phyloP scores from a whole-genome alignment of 2,797 vertebrate species.

The Gobionotothen gibberifrons region DNA sequence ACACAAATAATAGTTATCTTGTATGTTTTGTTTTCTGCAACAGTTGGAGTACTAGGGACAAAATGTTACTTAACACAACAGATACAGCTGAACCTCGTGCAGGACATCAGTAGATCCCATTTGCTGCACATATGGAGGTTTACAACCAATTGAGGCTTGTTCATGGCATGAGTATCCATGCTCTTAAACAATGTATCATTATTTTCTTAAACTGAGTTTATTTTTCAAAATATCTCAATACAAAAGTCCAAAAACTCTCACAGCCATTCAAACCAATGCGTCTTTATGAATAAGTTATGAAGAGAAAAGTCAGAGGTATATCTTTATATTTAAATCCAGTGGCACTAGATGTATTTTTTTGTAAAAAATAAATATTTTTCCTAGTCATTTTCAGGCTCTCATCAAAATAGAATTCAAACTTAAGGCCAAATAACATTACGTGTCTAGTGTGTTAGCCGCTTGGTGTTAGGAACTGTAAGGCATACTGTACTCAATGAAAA shows the following conservation, averaged over 20 bases:
- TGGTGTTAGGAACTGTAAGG: conserved; percentile 18
- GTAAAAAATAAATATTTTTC: conserved; percentile 68
- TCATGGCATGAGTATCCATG: conserved; percentile 6
- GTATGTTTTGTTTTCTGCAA: conserved; percentile 19
- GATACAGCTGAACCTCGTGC: conserved; percentile 5
- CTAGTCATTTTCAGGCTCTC: conserved; percentile 52
- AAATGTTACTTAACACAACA: background rate
- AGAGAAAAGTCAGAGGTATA: conserved; percentile 42
- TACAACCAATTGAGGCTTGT: conserved; percentile 9
- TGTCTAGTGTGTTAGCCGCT: conserved; percentile 37
- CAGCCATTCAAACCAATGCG: conserved; percentile 15
- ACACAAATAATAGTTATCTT: background rate
- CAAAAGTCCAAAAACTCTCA: conserved; percentile 18
- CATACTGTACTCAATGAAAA: conserved; percentile 3
- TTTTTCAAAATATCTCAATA: conserved; percentile 31
- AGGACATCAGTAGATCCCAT: background rate
- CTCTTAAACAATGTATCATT: conserved; percentile 27
- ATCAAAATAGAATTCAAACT: conserved; percentile 54
- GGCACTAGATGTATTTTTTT: conserved; percentile 68
- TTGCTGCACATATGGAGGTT: conserved; percentile 6
- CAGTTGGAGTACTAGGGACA: background rate
- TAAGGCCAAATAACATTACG: conserved; percentile 70
- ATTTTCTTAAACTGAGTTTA: conserved; percentile 50
- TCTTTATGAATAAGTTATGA: conserved; percentile 6
- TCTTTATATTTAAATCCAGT: conserved; percentile 67